Evolutionary conservation across 2,888 invertebrate species (phyloP).

Genomic region (Neoscelio sp.): DNA sequence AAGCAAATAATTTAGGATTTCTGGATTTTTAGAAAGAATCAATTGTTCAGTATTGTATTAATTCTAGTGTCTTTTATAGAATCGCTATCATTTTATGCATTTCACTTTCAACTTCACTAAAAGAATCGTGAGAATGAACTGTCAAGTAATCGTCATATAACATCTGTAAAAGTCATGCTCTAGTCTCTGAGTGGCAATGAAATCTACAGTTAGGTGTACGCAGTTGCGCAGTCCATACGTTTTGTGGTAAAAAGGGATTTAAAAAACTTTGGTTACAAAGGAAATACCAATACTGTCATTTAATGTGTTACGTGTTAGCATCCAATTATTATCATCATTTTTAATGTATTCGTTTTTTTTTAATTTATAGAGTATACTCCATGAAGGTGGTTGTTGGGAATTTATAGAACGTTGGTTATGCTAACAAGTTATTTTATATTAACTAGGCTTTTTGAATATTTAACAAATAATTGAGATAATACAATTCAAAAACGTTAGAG

Average conservation of each 20-base stretch:
- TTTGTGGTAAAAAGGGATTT: slow-evolving; percentile 19
- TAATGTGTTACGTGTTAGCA: slow-evolving; percentile 4
- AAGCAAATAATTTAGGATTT: too few species aligned
- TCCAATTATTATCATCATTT: not conserved
- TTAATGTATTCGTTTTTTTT: slow-evolving; percentile 2
- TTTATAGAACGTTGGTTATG: too few species aligned
- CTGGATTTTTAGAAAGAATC: too few species aligned
- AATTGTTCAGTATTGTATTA: not conserved
- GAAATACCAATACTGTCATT: slow-evolving; percentile 13
- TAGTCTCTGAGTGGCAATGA: slow-evolving; percentile 55
- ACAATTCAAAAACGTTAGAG: too few species aligned
- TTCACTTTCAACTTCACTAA: slow-evolving; percentile 63
- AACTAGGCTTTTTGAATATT: too few species aligned
- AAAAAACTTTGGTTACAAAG: slow-evolving; percentile 30
- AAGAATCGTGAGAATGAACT: slow-evolving; percentile 67
- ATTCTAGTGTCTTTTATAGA: not conserved
- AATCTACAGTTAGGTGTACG: slow-evolving; percentile 47
- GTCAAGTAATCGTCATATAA: slow-evolving; percentile 62
- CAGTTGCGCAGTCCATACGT: slow-evolving; percentile 53
- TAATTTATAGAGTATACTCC: too few species aligned
- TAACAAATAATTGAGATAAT: too few species aligned
- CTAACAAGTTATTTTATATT: too few species aligned
- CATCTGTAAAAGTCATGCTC: slow-evolving; percentile 63
- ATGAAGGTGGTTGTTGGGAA: not conserved
- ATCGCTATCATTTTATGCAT: slow-evolving; percentile 18